These are phyloP conservation scores for Drosophila tristis DNA, from an alignment of 1,140 invertebrate species.

Conservation along the genomic window DNA sequence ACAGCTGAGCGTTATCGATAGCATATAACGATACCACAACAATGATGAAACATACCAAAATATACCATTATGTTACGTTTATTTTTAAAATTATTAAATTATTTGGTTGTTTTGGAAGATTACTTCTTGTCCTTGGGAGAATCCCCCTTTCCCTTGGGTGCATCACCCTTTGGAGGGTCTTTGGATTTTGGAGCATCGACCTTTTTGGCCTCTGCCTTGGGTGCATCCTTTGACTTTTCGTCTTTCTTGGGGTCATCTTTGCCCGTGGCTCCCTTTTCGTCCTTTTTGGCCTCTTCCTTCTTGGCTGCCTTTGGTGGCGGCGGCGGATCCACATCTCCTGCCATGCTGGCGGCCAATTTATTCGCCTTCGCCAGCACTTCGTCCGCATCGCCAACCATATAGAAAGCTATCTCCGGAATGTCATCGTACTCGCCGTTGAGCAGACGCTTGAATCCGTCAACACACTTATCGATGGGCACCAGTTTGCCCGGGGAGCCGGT, in stretches of 20 bases:
- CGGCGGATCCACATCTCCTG: not conserved
- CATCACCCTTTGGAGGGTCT: conserved; percentile 2
- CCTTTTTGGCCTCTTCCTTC: conserved; percentile 17
- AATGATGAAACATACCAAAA: no score
- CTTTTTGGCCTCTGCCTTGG: conserved; percentile 7
- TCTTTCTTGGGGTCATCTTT: conserved; percentile 9
- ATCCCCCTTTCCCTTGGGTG: conserved; percentile 15
- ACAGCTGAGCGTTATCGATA: conserved; percentile 23
- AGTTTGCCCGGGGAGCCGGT: conserved; percentile 88
- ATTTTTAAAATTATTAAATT: no score
- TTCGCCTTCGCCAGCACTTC: conserved; percentile 92
- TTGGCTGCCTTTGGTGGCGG: conserved; percentile 11
- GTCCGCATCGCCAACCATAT: conserved; percentile 93
- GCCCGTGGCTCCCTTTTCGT: not conserved
- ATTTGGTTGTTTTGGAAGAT: no score
- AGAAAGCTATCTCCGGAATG: conserved; percentile 93
- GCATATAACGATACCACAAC: no score
- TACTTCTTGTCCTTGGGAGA: conserved; percentile 24
- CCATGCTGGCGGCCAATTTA: conserved; percentile 86
- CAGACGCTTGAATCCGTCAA: conserved; percentile 85
- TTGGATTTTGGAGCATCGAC: not conserved
- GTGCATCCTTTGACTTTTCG: conserved; percentile 1
- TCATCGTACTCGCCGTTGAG: conserved; percentile 91
- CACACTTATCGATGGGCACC: conserved; percentile 87
- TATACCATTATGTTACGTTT: no score